A percentile compares a stretch with the other conserved stretches of the same genome.
Evolutionary conservation across 2,113 vertebrate species (phyloP).

Genomic region (Chloropsis hardwickii): DNA sequence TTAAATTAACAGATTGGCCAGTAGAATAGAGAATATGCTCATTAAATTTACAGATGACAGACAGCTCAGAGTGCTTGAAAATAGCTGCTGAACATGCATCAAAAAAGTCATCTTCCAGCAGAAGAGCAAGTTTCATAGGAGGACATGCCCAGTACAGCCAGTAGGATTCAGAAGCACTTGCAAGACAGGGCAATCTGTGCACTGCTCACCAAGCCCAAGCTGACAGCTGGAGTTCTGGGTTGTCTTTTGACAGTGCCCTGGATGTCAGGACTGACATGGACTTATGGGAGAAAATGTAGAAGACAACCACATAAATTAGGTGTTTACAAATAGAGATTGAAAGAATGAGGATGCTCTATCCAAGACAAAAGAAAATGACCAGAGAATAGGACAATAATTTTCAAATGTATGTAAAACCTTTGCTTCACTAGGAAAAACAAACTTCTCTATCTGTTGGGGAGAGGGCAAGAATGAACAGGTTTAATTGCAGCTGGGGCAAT

Average conservation of each 20-base stretch:
- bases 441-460: not conserved
- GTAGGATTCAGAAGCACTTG: not conserved
- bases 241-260: not conserved
- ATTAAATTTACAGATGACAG: constrained; percentile 1
- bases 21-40: not conserved
- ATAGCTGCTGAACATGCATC: not conserved
- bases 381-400: not conserved
- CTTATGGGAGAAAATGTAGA: not conserved
- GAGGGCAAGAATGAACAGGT: constrained; percentile 9
- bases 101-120: not conserved
- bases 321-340: not conserved
- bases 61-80: not conserved
- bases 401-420: not conserved
- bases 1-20: constrained; percentile 16
- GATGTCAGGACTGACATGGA: not conserved
- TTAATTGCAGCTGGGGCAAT: not conserved
- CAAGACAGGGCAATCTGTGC: rapidly evolving
- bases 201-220: not conserved
- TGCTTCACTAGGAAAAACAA: not conserved
- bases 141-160: not conserved
- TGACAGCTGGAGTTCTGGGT: not conserved
- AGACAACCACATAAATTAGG: not conserved
- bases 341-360: not conserved
- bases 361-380: not conserved
- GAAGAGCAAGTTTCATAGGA: not conserved